Evolutionary conservation across 2,888 invertebrate genomes (phyloP).

Genomic region (Erebia ligea): DNA sequence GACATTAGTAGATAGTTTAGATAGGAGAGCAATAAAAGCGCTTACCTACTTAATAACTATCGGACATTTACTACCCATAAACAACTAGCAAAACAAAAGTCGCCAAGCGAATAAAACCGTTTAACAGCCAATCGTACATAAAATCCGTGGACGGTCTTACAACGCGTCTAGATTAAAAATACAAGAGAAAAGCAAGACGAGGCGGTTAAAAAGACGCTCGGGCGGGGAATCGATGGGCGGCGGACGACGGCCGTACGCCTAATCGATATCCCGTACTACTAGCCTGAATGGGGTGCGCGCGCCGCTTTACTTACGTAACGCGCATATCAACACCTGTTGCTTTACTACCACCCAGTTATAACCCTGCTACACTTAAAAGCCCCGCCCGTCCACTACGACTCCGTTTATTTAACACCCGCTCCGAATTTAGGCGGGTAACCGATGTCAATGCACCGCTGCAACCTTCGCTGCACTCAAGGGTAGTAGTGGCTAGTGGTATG

Average conservation of each 20-base stretch:
- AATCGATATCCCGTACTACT: conserved; percentile 77
- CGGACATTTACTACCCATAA: conserved; percentile 9
- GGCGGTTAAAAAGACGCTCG: conserved; percentile 63
- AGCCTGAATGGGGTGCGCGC: conserved; percentile 77
- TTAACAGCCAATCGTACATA: conserved; percentile 17
- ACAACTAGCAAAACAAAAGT: conserved; percentile 19
- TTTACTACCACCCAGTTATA: conserved; percentile 74
- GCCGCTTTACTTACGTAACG: conserved; percentile 75
- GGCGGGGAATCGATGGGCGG: conserved; percentile 66
- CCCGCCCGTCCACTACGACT: conserved; percentile 45
- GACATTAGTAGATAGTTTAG: not conserved
- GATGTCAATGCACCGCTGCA: conserved; percentile 78
- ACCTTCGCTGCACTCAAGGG: conserved; percentile 82
- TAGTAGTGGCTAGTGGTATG: conserved; percentile 66
- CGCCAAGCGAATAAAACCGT: conserved; percentile 9
- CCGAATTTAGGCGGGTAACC: conserved; percentile 59
- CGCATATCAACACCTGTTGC: conserved; percentile 77
- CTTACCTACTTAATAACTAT: conserved; percentile 4
- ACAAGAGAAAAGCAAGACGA: conserved; percentile 59
- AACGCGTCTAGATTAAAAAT: conserved; percentile 42
- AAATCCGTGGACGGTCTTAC: conserved; percentile 21
- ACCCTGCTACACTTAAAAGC: conserved; percentile 56
- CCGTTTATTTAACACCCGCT: conserved; percentile 40
- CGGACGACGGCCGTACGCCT: conserved; percentile 55
- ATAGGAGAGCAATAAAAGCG: not conserved